phyloP scores from a whole-genome alignment of 2,888 invertebrate genomes.

The Acleris holmiana region DNA sequence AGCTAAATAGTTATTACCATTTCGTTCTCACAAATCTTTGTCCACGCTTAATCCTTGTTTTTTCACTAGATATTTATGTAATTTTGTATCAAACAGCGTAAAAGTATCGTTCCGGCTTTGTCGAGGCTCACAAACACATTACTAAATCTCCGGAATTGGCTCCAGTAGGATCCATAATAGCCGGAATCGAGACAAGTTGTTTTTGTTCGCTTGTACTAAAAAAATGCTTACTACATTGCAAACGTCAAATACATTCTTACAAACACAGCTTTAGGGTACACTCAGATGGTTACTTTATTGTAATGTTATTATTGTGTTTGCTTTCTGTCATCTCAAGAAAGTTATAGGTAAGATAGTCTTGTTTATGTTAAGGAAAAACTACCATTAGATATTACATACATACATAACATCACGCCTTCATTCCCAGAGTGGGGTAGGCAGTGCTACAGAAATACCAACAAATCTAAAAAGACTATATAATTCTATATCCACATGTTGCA shows the following conservation, averaged over 20 bases:
- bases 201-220: constrained; percentile 44
- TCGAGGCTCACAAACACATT: constrained; percentile 59
- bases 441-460: too few species aligned
- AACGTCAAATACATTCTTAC: constrained; percentile 32
- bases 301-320: background rate
- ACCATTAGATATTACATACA: background rate
- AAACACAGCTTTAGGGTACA: constrained; percentile 15
- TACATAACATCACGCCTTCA: too few species aligned
- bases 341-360: background rate
- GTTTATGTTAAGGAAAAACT: background rate
- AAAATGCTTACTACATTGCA: constrained; percentile 27
- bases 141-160: constrained; percentile 64
- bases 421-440: too few species aligned
- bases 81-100: constrained; percentile 51
- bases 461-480: too few species aligned
- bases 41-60: constrained; percentile 47
- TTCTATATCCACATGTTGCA: too few species aligned
- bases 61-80: constrained; percentile 58
- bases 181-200: constrained; percentile 49
- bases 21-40: background rate
- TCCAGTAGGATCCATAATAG: constrained; percentile 45
- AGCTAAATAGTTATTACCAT: background rate
- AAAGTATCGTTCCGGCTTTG: constrained; percentile 46
- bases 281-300: constrained; percentile 8
- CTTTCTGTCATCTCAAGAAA: background rate